Evolutionary conservation across 35 echinoderm and acorn worm species (phyloP).

Genomic region (Heliocidaris erythrogramma): DNA sequence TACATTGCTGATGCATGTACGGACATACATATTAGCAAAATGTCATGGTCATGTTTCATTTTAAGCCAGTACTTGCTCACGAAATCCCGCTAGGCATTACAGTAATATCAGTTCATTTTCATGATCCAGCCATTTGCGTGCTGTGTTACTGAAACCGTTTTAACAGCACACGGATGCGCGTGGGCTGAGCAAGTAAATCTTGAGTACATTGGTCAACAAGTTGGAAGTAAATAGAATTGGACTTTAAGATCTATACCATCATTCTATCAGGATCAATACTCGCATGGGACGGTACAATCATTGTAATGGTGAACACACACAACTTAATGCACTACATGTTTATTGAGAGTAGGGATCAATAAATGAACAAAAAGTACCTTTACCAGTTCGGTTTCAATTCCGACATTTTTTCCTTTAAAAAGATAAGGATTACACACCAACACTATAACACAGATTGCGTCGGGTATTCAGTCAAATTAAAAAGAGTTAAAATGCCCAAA

Average conservation of each 20-base stretch:
- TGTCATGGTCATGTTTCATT: too few species aligned
- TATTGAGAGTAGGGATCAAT: background rate
- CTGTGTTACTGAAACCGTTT: background rate
- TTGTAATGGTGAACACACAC: background rate
- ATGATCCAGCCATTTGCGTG: background rate
- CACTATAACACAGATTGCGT: too few species aligned
- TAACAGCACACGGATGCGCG: background rate
- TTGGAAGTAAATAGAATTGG: background rate
- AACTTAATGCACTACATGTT: background rate
- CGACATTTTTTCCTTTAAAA: background rate
- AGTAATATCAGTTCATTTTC: background rate
- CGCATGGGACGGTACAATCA: background rate
- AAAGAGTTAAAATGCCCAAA: too few species aligned
- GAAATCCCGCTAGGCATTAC: background rate
- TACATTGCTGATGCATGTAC: too few species aligned
- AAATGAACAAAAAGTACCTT: background rate
- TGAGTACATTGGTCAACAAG: conserved; percentile 4
- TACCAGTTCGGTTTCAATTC: background rate
- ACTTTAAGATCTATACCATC: background rate
- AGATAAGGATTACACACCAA: too few species aligned
- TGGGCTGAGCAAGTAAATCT: background rate
- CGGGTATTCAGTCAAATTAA: too few species aligned
- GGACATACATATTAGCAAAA: too few species aligned
- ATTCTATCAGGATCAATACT: background rate
- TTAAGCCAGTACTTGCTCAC: too few species aligned